phyloP scores from a whole-genome alignment of 1,140 invertebrate genomes.

The Sycophaga agraensis region DNA sequence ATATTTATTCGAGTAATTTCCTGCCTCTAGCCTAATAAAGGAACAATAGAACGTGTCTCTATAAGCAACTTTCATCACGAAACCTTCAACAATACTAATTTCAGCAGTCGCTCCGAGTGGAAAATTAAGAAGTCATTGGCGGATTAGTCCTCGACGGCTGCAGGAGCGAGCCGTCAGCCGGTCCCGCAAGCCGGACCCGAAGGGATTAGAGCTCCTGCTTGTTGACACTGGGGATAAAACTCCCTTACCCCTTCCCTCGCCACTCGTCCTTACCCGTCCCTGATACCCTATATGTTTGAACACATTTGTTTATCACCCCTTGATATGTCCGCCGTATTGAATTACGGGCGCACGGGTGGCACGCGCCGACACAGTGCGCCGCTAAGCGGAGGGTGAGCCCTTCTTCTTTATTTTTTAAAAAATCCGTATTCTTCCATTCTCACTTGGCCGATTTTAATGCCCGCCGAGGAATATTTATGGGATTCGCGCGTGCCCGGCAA shows the following conservation, averaged over 20 bases:
- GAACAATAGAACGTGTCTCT: too few relatives aligned
- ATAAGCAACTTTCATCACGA: too few relatives aligned
- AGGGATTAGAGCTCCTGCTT: conserved; percentile 49
- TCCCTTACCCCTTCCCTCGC: conserved; percentile 20
- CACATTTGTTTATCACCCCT: conserved; percentile 58
- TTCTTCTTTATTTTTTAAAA: background rate
- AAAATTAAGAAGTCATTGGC: conserved; percentile 43
- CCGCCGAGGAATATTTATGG: background rate
- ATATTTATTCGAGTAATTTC: too few relatives aligned
- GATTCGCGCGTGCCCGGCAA: too few relatives aligned
- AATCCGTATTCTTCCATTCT: background rate
- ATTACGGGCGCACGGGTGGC: conserved; percentile 37
- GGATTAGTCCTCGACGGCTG: conserved; percentile 48
- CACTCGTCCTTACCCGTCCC: conserved; percentile 18
- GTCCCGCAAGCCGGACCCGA: conserved; percentile 19
- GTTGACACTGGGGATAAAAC: conserved; percentile 45
- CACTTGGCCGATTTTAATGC: background rate
- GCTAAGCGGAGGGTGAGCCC: too few relatives aligned
- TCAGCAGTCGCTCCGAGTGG: background rate
- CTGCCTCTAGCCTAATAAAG: too few relatives aligned
- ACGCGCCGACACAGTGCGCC: background rate
- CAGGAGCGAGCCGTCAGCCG: too few relatives aligned
- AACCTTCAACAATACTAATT: too few relatives aligned
- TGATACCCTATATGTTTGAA: conserved; percentile 56
- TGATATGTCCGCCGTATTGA: conserved; percentile 44